Base-by-base conservation (phyloP, 2,113 vertebrate genomes). In the Archocentrus centrarchus region DNA sequence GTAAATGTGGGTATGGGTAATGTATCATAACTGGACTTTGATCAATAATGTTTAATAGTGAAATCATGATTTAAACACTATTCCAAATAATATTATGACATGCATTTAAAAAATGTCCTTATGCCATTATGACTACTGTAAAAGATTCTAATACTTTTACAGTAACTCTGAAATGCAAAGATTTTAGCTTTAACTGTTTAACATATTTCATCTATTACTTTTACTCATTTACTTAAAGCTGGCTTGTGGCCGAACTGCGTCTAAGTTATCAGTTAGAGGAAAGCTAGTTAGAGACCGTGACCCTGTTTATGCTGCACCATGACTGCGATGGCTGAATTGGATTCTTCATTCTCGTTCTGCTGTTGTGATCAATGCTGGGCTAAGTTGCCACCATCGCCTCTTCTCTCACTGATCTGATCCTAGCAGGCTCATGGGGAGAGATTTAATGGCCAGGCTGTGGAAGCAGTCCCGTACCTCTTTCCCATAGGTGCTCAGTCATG, bases 401-500 rank as follows among this genome's bases (percentile, higher is more conserved):
- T 53, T 68, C 84, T 73, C 32, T 75, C 1, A 17, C 41, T n/a
- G 79, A 80, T 70, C 62, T 78, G 87, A 79, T 88, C 75, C 47
- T 4, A 37, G 60, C 6, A 14, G 55, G 59, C 80, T 86, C 82
- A 2, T 4, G 59, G 66, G 87, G 70, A 11, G 87, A n/a, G 50
- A 39, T 35, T 75, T 88, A 87, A 82, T 85, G 83, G 82, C 44
- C 11, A 15, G 47, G 76, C 80, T 66, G 82, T 60, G 13, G 85
- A 63, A 81, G 83, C 58, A 3, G 79, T 79, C 50, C 62, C 75
- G 77, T 75, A 44, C 77, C 2, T 37, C n/a, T 80, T 77, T 83
- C 59, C 83, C 0, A 61, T 44, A 81, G 80, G 77, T 84, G 81
- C 77, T 87, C 75, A 79, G 84, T 91, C 86, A 85, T 64, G 75